Conservation (phyloP, 1,140 invertebrate species). For the Hyles vespertilio region DNA sequence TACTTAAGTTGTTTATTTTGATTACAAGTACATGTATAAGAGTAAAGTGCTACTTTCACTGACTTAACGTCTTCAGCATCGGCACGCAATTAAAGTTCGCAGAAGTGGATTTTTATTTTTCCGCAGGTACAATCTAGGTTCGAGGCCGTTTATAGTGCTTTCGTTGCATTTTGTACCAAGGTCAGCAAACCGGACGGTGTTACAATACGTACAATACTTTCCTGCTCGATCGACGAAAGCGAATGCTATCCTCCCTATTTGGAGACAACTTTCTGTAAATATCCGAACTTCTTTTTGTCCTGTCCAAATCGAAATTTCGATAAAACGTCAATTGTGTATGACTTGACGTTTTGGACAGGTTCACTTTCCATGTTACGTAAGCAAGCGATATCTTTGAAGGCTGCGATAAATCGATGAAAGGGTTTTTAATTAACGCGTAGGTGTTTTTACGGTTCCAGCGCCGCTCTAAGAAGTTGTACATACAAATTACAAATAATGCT, state of each 20-base stretch:
- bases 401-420: constrained; percentile 47
- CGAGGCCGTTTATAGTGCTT: neutral
- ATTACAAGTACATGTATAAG: constrained; percentile 3
- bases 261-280: constrained; percentile 60
- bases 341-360: constrained; percentile 32
- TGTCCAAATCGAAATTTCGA: constrained; percentile 57
- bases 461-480: too few species aligned
- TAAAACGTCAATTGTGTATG: constrained; percentile 50
- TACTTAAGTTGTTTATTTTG: constrained; percentile 6
- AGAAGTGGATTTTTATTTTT: too few species aligned
- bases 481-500: too few species aligned
- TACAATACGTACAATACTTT: constrained; percentile 50
- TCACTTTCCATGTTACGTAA: constrained; percentile 61
- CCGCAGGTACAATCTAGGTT: too few species aligned
- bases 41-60: too few species aligned
- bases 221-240: constrained; percentile 56
- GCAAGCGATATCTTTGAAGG: constrained; percentile 41
- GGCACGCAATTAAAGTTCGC: too few species aligned
- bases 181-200: constrained; percentile 46
- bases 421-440: constrained; percentile 53
- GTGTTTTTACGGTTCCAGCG: constrained; percentile 21
- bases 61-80: too few species aligned
- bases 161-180: constrained; percentile 42
- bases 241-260: constrained; percentile 49
- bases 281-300: constrained; percentile 60